Conservation (phyloP, 2,113 vertebrate genomes). For the Spheniscus mendiculus region DNA sequence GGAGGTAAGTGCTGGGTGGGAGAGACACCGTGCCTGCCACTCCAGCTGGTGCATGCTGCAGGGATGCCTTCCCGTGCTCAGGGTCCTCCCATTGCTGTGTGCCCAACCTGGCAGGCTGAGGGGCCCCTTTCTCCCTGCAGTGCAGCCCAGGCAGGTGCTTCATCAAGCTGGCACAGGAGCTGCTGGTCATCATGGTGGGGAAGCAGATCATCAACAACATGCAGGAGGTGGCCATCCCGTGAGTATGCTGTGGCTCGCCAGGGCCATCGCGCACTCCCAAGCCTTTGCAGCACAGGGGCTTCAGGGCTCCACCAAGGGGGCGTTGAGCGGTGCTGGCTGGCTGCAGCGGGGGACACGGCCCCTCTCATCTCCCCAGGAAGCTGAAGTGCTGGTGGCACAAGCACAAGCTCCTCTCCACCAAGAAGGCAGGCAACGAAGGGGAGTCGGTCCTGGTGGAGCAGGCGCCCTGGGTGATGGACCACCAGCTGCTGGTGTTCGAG, state of each 20-base stretch:
- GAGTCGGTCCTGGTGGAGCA: not conserved
- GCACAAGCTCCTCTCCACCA: not conserved
- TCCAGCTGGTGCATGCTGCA: not conserved
- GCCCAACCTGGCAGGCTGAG: not conserved
- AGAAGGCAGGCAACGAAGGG: not conserved
- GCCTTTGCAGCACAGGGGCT: accelerated
- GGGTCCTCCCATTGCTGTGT: accelerated
- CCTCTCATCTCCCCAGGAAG: constrained; percentile 56
- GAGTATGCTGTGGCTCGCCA: not conserved
- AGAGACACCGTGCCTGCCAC: accelerated
- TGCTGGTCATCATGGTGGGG: constrained; percentile 81
- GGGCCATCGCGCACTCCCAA: not conserved
- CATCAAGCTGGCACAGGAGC: constrained; percentile 78
- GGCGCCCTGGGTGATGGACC: constrained; percentile 70
- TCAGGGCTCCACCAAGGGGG: accelerated
- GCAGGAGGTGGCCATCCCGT: constrained; percentile 77
- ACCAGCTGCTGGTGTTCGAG: constrained; percentile 72
- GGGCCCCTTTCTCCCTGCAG: not conserved
- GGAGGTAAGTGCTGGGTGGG: not conserved
- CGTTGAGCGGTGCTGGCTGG: accelerated
- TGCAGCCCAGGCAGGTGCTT: constrained; percentile 75
- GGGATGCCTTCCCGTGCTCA: accelerated
- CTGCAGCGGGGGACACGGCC: accelerated
- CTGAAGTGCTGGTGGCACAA: constrained; percentile 74
- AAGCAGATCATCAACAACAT: constrained; percentile 80